Percentiles rank a stretch among this genome's conserved stretches.
phyloP scores from a whole-genome alignment of 2,888 invertebrate species.

The Ochropleura plecta region DNA sequence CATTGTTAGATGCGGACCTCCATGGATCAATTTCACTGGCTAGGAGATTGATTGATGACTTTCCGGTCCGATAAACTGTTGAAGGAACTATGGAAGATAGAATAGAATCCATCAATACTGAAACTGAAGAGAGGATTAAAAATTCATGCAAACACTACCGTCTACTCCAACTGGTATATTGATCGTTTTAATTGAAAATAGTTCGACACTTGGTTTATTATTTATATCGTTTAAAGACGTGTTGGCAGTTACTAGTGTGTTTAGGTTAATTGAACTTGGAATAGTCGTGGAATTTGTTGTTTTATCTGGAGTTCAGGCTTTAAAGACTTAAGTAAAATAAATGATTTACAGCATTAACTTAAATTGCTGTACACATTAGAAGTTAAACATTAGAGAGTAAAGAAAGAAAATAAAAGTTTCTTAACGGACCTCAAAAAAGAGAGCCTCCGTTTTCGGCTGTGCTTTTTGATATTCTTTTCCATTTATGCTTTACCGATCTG shows the following conservation, averaged over 20 bases:
- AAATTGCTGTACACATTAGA: too few species aligned
- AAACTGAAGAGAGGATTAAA: conserved; percentile 5
- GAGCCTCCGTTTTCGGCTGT: too few species aligned
- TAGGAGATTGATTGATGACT: conserved; percentile 38
- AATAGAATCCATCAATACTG: conserved; percentile 15
- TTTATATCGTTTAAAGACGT: conserved; percentile 4
- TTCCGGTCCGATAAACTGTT: conserved; percentile 18
- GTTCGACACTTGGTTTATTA: conserved; percentile 8
- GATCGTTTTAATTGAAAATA: conserved; percentile 37
- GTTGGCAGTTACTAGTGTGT: background rate
- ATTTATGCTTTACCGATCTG: too few species aligned
- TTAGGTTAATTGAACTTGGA: conserved; percentile 4
- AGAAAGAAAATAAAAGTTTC: too few species aligned
- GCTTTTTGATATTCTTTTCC: too few species aligned
- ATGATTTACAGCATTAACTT: too few species aligned
- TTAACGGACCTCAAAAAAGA: too few species aligned
- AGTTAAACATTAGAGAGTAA: too few species aligned
- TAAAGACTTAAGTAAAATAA: background rate
- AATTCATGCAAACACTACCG: background rate
- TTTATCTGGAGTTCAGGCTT: background rate
- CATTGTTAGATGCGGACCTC: conserved; percentile 23
- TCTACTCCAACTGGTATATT: conserved; percentile 2
- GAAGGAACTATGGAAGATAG: background rate
- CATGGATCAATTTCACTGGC: conserved; percentile 26
- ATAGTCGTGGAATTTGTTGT: background rate